phyloP scores from a whole-genome alignment of 2,113 vertebrate genomes.

The Psittacus erithacus region DNA sequence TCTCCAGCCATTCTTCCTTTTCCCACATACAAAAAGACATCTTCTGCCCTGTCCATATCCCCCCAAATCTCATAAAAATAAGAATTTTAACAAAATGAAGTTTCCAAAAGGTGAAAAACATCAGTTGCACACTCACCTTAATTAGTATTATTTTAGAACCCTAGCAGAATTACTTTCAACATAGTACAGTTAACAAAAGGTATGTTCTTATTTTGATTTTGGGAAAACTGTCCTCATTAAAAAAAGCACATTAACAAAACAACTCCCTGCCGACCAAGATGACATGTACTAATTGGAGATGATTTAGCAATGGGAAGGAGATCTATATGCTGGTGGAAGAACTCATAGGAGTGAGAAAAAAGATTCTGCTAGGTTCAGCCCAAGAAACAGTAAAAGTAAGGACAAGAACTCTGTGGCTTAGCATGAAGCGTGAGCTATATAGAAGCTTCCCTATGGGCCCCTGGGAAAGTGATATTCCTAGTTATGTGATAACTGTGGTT shows the following conservation, averaged over 20 bases:
- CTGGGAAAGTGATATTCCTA: background rate
- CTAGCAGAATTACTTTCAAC: background rate
- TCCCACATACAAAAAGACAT: background rate
- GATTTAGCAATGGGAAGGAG: background rate
- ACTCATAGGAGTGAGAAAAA: background rate
- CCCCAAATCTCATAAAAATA: background rate
- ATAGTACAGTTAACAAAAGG: background rate
- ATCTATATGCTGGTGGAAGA: background rate
- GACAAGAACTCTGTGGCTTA: background rate
- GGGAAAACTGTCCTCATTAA: background rate
- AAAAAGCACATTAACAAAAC: background rate
- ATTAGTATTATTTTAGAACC: background rate
- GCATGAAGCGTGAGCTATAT: background rate
- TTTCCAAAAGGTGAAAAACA: background rate
- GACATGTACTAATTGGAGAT: background rate
- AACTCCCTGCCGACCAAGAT: background rate
- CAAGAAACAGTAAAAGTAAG: background rate
- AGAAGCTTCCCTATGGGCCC: background rate
- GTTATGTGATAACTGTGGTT: background rate
- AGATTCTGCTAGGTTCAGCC: background rate
- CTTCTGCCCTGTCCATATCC: background rate
- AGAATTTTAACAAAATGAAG: background rate
- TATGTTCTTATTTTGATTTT: background rate
- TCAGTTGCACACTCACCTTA: background rate
- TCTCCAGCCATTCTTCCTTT: background rate